Evolutionary conservation across 2,797 vertebrate species (phyloP), one percentile per base, ranked within the genome.

Genomic region (Erpetoichthys calabaricus): DNA sequence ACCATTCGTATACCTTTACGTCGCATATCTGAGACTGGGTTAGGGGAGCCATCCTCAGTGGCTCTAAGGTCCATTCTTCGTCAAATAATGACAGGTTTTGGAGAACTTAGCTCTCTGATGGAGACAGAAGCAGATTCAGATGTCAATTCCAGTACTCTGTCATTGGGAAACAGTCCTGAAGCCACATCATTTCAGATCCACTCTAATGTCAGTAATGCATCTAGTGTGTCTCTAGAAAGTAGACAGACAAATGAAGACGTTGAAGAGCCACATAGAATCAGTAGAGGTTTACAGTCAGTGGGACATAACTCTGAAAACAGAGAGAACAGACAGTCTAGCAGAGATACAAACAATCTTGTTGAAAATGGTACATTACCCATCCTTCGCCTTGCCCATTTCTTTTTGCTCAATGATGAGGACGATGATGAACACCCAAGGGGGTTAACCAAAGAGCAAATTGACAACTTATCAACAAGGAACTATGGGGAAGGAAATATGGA

Each of bases 361-460:
- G 94, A 94, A 70, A 92, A 86, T 0, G 90, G 91, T 57, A 93
- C 91, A 0, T 70, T 94, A 56, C 89, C 93, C 59, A 94, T 97
- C 57, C 78, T 97, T 64, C 85, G 86, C 56, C 82, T 96, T 47
- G 91, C 92, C 5, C 91, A 94, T 70, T 95, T 97, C 77, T 94
- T 97, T 75, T 64, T 97, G 68, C 80, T 94, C 60, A 94, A 90
- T 0, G 91, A 95, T 10, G 87, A 92, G 5, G 89, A 90, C 6
- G 88, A 89, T 1, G 86, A 89, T 0, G 89, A 93, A 60, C 86
- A 78, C 65, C 81, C 87, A 0, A 79, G 85, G 50, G 92, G 94
- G 68, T 87, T 97, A 86, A 95, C 91, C 81, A 97, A 96, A 89
- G 94, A 96, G 75, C 94, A 97, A 79, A 97, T 97, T 61, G 93